phyloP scores from a whole-genome alignment of 1,140 invertebrate species.

The Thaumatotibia leucotreta region DNA sequence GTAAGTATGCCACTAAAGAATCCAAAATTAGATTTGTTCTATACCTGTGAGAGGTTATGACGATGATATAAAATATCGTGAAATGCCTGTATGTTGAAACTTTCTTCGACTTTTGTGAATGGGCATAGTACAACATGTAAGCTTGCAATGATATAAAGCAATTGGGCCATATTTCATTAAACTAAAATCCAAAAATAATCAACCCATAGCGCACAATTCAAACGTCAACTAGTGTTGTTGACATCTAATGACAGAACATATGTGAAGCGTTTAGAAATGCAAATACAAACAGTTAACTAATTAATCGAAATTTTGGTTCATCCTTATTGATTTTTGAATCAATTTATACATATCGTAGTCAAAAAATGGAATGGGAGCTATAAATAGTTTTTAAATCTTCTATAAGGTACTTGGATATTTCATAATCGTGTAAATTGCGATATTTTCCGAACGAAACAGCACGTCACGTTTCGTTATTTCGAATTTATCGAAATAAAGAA shows the following conservation, averaged over 20 bases:
- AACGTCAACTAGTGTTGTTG: constrained; percentile 8
- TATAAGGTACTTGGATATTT: no score
- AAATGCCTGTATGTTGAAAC: constrained; percentile 98
- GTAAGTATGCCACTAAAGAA: constrained; percentile 37
- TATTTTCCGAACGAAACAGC: not conserved
- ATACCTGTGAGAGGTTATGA: constrained; percentile 89
- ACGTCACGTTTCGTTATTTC: not conserved
- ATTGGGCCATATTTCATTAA: constrained; percentile 59
- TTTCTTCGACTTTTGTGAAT: constrained; percentile 99
- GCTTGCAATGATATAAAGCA: constrained; percentile 79
- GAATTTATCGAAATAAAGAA: no score
- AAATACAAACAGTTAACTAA: not conserved
- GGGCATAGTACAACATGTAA: constrained; percentile 93
- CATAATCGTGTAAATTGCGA: no score
- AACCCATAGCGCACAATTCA: constrained; percentile 41
- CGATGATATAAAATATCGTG: constrained; percentile 97
- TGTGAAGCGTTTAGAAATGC: not conserved
- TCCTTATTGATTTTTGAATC: no score
- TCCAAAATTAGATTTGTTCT: constrained; percentile 67
- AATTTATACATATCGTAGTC: no score
- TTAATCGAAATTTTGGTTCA: no score
- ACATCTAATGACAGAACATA: not conserved
- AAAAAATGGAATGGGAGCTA: no score
- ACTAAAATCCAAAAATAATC: constrained; percentile 34
- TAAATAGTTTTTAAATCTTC: no score